A percentile compares a stretch with the other conserved stretches of the same genome.
phyloP scores from a whole-genome alignment of 1,140 invertebrate species.

The Neodiprion lecontei region DNA sequence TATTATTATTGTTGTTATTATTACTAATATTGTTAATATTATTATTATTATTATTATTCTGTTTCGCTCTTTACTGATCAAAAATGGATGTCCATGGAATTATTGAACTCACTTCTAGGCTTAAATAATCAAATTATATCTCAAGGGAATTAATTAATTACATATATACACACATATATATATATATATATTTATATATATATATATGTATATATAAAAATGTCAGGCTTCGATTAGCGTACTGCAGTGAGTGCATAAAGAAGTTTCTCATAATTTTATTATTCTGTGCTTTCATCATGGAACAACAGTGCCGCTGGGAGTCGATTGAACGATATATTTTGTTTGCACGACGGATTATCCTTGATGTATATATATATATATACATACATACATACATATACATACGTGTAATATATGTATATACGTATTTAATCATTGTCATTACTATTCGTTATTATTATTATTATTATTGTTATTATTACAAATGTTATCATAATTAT shows the following conservation, averaged over 20 bases:
- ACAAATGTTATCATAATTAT: not conserved
- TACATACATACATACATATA: no score
- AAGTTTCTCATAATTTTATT: not conserved
- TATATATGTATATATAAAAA: not conserved
- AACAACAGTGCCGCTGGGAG: not conserved
- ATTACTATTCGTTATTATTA: not conserved
- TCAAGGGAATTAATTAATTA: conserved; percentile 12
- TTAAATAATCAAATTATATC: conserved; percentile 28
- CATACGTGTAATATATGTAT: no score
- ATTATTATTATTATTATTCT: not conserved
- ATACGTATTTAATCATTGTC: no score
- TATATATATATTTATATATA: no score
- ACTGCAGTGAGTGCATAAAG: conserved; percentile 13
- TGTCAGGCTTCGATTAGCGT: conserved; percentile 18
- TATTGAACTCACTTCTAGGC: conserved; percentile 17
- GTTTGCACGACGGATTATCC: conserved; percentile 4
- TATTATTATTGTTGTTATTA: conserved; percentile 21
- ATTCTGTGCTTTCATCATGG: conserved; percentile 3
- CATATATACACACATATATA: not conserved
- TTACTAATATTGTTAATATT: conserved; percentile 27
- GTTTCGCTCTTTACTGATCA: not conserved
- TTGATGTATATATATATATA: not conserved
- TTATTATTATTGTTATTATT: conserved; percentile 7
- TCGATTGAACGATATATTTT: not conserved
- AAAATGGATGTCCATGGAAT: conserved; percentile 11